A percentile compares a stretch with the other conserved stretches of the same genome.
These are phyloP conservation scores for Sinopyrophorus schimmeli DNA, from an alignment of 2,888 invertebrate genomes.

Conservation along the genomic window DNA sequence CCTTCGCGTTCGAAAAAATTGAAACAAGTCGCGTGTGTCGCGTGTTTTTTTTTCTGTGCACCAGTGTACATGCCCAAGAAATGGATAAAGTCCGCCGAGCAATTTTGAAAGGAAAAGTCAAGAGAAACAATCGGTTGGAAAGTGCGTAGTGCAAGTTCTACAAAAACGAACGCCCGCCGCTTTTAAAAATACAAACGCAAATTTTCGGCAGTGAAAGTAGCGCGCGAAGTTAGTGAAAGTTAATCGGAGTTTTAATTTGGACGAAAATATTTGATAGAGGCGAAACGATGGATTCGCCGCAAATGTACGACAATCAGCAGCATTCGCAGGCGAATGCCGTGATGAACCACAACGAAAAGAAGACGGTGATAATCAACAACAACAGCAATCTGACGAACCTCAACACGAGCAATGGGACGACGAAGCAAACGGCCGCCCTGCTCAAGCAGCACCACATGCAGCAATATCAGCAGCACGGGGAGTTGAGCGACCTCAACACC, in stretches of 20 bases:
- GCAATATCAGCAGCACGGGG: constrained; percentile 73
- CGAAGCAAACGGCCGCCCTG: constrained; percentile 61
- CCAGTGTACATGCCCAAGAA: too few species aligned
- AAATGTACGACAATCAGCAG: constrained; percentile 81
- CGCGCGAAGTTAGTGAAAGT: constrained; percentile 50
- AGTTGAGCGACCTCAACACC: constrained; percentile 86
- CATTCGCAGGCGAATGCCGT: constrained; percentile 57
- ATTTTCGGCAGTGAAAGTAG: constrained; percentile 43
- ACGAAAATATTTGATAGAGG: neutral
- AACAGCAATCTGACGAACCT: constrained; percentile 56
- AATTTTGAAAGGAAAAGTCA: constrained; percentile 17
- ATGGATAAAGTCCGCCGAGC: too few species aligned
- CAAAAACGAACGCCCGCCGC: constrained; percentile 19
- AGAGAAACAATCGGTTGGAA: constrained; percentile 33
- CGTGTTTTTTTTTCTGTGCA: too few species aligned
- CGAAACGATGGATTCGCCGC: constrained; percentile 75
- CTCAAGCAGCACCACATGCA: constrained; percentile 70
- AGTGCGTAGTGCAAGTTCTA: constrained; percentile 41
- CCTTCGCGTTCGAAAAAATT: too few species aligned
- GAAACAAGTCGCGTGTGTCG: too few species aligned
- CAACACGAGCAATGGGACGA: constrained; percentile 55
- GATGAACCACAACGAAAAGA: constrained; percentile 63
- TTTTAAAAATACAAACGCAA: constrained; percentile 28
- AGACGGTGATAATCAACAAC: constrained; percentile 54
- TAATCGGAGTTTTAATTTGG: constrained; percentile 22